phyloP scores from a whole-genome alignment of 2,888 invertebrate genomes.

The Brachypalpus laphriformis region DNA sequence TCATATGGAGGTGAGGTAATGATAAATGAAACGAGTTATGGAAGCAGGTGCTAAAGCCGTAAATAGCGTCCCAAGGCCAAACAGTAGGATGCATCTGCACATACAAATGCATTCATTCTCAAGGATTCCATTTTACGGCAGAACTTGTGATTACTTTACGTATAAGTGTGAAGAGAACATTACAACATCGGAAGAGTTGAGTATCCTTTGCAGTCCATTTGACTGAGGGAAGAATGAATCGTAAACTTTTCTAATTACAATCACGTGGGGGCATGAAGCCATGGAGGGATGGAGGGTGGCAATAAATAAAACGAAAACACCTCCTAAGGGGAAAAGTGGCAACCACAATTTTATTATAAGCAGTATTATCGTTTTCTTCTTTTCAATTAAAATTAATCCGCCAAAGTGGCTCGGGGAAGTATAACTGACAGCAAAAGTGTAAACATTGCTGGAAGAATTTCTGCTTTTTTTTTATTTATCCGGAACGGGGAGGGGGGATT shows the following conservation, averaged over 20 bases:
- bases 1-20: not conserved
- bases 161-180: not conserved
- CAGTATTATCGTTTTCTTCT: conserved; percentile 30
- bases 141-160: not conserved
- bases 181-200: conserved; percentile 7
- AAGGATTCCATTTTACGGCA: conserved; percentile 10
- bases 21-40: not conserved
- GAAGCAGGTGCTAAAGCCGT: not conserved
- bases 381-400: conserved; percentile 57
- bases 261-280: conserved; percentile 33
- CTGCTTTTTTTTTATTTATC: not conserved
- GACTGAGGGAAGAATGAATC: conserved; percentile 2
- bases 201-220: conserved; percentile 15
- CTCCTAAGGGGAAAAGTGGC: not conserved
- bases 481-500: not conserved
- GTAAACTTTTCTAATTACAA: conserved; percentile 64
- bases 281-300: not conserved
- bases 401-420: conserved; percentile 1
- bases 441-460: not conserved
- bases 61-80: not conserved
- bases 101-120: not conserved
- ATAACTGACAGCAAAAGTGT: not conserved
- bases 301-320: conserved; percentile 36
- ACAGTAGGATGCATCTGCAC: not conserved
- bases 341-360: conserved; percentile 48